phyloP scores from a whole-genome alignment of 2,113 vertebrate genomes.

The Dryoscopus gambensis region DNA sequence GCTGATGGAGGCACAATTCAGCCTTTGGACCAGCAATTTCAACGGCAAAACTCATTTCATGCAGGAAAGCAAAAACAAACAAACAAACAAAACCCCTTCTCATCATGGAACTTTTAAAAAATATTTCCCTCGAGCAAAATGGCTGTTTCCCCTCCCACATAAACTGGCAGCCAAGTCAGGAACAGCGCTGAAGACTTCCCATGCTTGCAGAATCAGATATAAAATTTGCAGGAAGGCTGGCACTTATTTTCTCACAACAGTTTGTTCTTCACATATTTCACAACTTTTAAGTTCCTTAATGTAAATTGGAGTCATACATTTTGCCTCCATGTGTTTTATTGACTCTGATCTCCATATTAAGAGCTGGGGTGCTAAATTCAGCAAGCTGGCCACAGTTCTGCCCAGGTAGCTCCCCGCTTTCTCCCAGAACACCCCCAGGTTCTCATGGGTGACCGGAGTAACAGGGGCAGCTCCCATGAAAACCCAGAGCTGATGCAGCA shows the following conservation, averaged over 20 bases:
- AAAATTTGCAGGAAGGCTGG: slow-evolving; percentile 69
- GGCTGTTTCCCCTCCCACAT: slow-evolving; percentile 68
- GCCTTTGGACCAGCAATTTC: slow-evolving; percentile 34
- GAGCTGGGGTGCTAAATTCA: neutral
- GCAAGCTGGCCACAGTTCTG: neutral
- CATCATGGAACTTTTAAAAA: slow-evolving; percentile 60
- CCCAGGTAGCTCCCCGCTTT: neutral
- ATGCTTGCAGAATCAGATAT: slow-evolving; percentile 56
- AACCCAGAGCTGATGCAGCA: neutral
- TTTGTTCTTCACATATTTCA: slow-evolving; percentile 71
- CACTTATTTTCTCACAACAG: slow-evolving; percentile 71
- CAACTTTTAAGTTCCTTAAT: slow-evolving; percentile 68
- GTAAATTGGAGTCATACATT: slow-evolving; percentile 63
- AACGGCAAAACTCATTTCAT: slow-evolving; percentile 38
- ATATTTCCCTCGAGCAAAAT: slow-evolving; percentile 61
- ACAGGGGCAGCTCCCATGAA: neutral
- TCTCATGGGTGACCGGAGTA: neutral
- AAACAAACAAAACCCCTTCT: slow-evolving; percentile 56
- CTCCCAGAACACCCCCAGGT: neutral
- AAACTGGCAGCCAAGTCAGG: slow-evolving; percentile 69
- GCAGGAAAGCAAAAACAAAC: slow-evolving; percentile 38
- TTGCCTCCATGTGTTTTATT: slow-evolving; percentile 66
- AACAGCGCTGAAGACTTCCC: slow-evolving; percentile 62
- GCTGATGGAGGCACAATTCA: neutral
- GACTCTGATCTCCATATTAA: slow-evolving; percentile 56